These are phyloP conservation scores for Agrilus planipennis DNA, from an alignment of 1,140 invertebrate species.

Conservation along the genomic window DNA sequence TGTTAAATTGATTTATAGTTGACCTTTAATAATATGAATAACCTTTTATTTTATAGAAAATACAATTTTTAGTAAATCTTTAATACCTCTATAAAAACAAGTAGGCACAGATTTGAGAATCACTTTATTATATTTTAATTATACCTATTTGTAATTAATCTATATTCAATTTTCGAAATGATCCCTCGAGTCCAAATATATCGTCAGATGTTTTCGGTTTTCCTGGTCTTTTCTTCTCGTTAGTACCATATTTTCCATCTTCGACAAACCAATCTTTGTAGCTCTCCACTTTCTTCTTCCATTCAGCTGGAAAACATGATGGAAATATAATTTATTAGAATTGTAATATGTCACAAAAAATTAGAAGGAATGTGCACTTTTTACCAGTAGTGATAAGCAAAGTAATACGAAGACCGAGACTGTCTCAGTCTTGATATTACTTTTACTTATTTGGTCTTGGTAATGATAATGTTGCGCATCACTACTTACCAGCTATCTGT, in stretches of 20 bases:
- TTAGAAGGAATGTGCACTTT: not conserved
- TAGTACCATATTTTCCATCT: constrained; percentile 41
- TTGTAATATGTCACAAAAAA: constrained; percentile 12
- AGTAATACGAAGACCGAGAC: no score
- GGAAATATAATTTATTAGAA: not conserved
- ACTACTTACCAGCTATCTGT: constrained; percentile 6
- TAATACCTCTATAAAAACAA: no score
- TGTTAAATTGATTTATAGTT: no score
- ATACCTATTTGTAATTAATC: constrained; percentile 14
- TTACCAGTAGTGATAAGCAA: not conserved
- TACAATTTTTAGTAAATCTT: no score
- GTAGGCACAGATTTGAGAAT: no score
- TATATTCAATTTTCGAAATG: constrained; percentile 14
- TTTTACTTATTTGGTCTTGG: no score
- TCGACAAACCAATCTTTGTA: constrained; percentile 43
- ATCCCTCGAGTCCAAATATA: constrained; percentile 32
- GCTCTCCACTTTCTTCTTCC: constrained; percentile 41
- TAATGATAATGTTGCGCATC: no score
- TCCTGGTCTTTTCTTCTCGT: constrained; percentile 44
- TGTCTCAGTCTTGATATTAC: no score
- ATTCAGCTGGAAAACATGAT: constrained; percentile 29
- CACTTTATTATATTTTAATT: no score
- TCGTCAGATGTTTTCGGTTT: constrained; percentile 43
- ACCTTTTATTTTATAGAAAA: no score
- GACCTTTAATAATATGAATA: no score